Evolutionary conservation across 2,888 invertebrate species (phyloP), one percentile per base, ranked within the genome.

Genomic region (Branchellion lobata): DNA sequence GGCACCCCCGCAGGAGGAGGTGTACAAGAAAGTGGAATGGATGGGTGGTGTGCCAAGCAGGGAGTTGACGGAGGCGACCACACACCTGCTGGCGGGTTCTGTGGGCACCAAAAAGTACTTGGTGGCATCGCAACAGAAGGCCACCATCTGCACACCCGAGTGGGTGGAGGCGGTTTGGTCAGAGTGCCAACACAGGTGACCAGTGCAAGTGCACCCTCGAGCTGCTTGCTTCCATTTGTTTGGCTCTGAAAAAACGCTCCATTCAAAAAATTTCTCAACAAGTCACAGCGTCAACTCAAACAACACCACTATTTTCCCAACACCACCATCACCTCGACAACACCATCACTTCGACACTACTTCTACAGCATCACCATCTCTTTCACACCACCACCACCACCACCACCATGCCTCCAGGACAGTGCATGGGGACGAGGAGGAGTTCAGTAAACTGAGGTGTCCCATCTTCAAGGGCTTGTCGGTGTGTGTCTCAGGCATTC

Each of bases 141-240:
- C 92, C 80, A 91, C 92, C 40, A 90, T 95, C 14, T 92, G 95
- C 92, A 90, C 90, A 2, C 90, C 91, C 11, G 90, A 91, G 24
- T 96, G 96, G 95, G 89, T 96, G 0, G 89, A 91, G 51, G 91
- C 91, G 0, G 92, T 95, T 0, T 96, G 95, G 95, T 89, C 92
- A 21, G 89, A 89, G 1, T 92, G 93, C 78, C 89, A 91, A 68
- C 88, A 87, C 0, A 88, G 90, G 77, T 91, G 91, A 83, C 87
- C 93, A 34, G 27, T 40, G 24, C 1, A 24, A 24, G 34, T 75
- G 40, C 24, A 36, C 21, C n/a, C n/a, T 29, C 40, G 1, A 1
- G 24, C 29, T 68, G 29, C 21, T 31, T 14, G 29, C 33, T 68
- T 5, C n/a, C 21, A 33, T 18, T 33, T 33, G 21, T 27, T 68